These are phyloP conservation scores for Oikopleura dioica DNA, from an alignment of 23 tunicate genomes.

Conservation along the genomic window DNA sequence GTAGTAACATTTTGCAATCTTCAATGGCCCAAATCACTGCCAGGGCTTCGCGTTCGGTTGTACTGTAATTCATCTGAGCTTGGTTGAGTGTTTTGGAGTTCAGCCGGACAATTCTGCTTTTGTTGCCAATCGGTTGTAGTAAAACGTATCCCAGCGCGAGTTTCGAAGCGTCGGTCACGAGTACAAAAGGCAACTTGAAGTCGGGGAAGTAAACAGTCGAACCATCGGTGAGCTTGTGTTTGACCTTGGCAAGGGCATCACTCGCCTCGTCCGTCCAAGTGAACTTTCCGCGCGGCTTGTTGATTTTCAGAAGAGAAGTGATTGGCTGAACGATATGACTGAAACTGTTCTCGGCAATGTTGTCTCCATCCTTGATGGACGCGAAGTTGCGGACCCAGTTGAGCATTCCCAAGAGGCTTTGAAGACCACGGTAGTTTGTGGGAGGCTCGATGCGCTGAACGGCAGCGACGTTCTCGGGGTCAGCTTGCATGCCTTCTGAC, in stretches of 20 bases:
- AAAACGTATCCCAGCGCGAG: not conserved
- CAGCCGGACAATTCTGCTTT: not conserved
- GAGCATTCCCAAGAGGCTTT: too few relatives aligned
- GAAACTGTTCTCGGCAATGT: too few relatives aligned
- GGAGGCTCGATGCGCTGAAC: too few relatives aligned
- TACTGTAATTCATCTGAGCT: not conserved
- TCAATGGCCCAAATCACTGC: not conserved
- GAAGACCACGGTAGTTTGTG: too few relatives aligned
- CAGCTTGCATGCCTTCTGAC: too few relatives aligned
- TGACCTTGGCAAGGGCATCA: not conserved
- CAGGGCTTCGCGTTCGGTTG: not conserved
- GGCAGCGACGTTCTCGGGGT: too few relatives aligned
- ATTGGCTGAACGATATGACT: too few relatives aligned
- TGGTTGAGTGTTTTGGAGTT: not conserved
- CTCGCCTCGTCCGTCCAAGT: not conserved
- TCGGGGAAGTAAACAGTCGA: not conserved
- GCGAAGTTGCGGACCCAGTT: too few relatives aligned
- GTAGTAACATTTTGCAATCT: not conserved
- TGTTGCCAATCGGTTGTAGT: not conserved
- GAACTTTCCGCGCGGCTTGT: too few relatives aligned
- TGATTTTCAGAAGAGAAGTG: too few relatives aligned
- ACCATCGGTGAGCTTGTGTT: not conserved
- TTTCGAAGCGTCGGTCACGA: not conserved
- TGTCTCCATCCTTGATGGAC: too few relatives aligned
- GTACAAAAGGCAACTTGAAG: not conserved